Base-by-base conservation (phyloP, 2,888 invertebrate species). In the Andrena camellia region DNA sequence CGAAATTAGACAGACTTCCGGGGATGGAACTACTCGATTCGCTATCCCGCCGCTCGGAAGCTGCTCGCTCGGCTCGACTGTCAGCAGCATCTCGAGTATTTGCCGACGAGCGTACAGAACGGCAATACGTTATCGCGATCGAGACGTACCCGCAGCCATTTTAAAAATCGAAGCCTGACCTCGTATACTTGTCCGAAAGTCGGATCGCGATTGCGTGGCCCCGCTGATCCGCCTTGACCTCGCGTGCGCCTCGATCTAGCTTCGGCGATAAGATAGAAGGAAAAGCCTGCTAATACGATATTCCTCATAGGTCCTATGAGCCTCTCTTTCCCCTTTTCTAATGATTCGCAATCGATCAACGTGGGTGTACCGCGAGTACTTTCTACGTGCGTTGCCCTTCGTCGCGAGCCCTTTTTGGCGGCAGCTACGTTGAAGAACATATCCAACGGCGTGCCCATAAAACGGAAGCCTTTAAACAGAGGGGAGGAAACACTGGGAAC, bases 191-290 rank as follows among this genome's bases (percentile, higher is more conserved):
- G 70, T 72, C 79, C 42, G 42, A 42, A 42, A 42, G 17, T 42
- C 76, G 69, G 74, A 83, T 82, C 52, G 42, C 68, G 86, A 77
- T 90, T 85, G 89, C 90, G 88, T 90, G 89, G 88, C 84, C 78
- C 81, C 85, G 88, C 84, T 86, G 90, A 88, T 86, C 90, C 89
- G 90, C 90, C 91, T 91, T 90, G 91, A 91, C 90, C 91, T 91
- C 89, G 85, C 88, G 85, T 83, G 86, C 84, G 73, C 85, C 75
- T 84, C 80, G 90, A 90, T 90, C 69, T 67, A 48, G 70, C 87
- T 90, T 89, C 60, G 54, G 75, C 85, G 91, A 90, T 90, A 90
- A 91, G 86, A 85, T 79, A 60, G 63, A 78, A 84, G 71, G 59
- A 77, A 68, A 77, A 73, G 70, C 88, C 85, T 80, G 42, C n/a